These are phyloP conservation scores for Oreochromis spilurus DNA, from an alignment of 2,113 vertebrate species.

Conservation along the genomic window DNA sequence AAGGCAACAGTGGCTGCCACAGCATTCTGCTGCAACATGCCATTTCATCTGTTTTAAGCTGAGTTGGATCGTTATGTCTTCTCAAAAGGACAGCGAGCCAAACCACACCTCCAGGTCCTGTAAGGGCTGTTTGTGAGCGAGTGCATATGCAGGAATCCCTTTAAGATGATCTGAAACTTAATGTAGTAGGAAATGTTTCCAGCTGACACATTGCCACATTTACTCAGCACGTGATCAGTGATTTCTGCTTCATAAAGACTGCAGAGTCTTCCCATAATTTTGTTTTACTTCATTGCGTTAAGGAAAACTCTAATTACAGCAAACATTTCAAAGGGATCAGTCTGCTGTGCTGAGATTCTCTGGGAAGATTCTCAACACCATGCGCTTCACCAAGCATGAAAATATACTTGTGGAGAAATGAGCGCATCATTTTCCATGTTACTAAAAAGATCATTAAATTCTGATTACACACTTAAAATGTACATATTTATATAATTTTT, in stretches of 20 bases:
- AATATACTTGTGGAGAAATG: neutral
- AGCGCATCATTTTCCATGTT: neutral
- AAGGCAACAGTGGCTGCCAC: fast-evolving
- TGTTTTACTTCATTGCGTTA: neutral
- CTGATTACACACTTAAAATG: neutral
- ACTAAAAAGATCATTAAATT: neutral
- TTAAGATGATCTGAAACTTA: neutral
- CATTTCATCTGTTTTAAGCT: neutral
- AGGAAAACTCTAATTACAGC: neutral
- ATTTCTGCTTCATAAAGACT: neutral
- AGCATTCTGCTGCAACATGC: neutral
- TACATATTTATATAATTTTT: neutral
- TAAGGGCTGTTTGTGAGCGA: neutral
- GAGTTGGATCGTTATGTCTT: neutral
- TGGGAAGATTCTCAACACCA: neutral
- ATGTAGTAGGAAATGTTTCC: neutral
- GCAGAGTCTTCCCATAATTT: neutral
- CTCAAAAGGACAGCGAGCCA: neutral
- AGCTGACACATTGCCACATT: neutral
- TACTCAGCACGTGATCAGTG: neutral
- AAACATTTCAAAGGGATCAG: neutral
- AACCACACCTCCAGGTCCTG: neutral
- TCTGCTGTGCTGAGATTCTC: neutral
- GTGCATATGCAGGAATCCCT: neutral
- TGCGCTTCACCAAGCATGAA: neutral